These are phyloP conservation scores for Muscicapa adusta DNA, from an alignment of 2,113 vertebrate genomes.

Conservation along the genomic window DNA sequence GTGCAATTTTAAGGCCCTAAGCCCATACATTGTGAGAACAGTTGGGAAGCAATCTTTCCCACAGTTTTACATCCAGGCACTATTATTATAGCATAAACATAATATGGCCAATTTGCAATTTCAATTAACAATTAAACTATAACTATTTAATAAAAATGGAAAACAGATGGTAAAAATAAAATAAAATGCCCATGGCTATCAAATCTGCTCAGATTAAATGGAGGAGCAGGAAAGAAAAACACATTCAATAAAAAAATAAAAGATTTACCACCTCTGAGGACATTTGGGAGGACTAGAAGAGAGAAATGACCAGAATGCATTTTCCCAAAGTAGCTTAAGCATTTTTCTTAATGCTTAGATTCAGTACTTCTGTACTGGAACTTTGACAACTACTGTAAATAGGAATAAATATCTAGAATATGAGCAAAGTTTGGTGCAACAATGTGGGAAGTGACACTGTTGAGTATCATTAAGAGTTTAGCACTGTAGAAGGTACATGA, in stretches of 20 bases:
- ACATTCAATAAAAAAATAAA: neutral
- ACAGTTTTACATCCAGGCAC: conserved; percentile 15
- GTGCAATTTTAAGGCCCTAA: conserved; percentile 9
- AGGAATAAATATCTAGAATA: conserved; percentile 40
- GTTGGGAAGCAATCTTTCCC: conserved; percentile 33
- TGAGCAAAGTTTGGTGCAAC: neutral
- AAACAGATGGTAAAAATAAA: conserved; percentile 56
- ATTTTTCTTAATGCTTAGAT: neutral
- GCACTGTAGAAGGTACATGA: neutral
- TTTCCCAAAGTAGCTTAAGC: neutral
- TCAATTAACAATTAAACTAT: conserved; percentile 61
- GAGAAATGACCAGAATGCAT: neutral
- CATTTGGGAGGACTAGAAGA: neutral
- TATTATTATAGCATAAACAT: conserved; percentile 47
- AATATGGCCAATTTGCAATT: conserved; percentile 42
- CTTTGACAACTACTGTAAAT: conserved; percentile 30
- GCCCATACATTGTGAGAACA: neutral
- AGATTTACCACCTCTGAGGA: neutral
- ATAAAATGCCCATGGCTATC: conserved; percentile 18
- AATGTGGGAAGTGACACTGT: neutral
- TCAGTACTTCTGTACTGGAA: neutral
- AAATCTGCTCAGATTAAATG: conserved; percentile 22
- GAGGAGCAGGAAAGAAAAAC: neutral
- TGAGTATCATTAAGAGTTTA: conserved; percentile 6
- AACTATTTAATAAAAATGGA: conserved; percentile 61